phyloP scores from a whole-genome alignment of 2,888 invertebrate species.

The Tipula lateralis region DNA sequence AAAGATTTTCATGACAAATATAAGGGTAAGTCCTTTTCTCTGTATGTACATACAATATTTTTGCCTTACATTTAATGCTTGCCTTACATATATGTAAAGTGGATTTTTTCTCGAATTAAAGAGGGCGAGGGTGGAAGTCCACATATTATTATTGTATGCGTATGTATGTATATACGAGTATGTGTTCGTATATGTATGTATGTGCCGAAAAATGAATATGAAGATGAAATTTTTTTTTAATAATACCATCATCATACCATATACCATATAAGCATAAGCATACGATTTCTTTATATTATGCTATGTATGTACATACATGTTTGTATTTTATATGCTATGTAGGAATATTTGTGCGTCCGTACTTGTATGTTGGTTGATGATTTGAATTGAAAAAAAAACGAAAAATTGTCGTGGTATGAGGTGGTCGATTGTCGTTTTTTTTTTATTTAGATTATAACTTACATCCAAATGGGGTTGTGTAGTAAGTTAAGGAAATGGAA shows the following conservation, averaged over 20 bases:
- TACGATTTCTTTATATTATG: not conserved
- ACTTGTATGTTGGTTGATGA: not conserved
- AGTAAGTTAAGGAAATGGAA: constrained; percentile 20
- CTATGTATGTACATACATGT: not conserved
- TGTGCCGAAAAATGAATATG: not conserved
- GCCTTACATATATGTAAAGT: constrained; percentile 24
- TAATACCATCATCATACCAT: constrained; percentile 24
- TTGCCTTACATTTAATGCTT: constrained; percentile 15
- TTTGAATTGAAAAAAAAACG: not conserved
- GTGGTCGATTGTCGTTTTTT: constrained; percentile 9
- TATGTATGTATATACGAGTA: not conserved
- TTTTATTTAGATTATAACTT: not conserved
- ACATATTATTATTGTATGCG: not conserved
- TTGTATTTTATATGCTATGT: not conserved
- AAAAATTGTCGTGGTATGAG: not conserved
- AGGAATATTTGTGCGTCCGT: not conserved
- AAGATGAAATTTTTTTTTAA: constrained; percentile 20
- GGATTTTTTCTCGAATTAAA: not conserved
- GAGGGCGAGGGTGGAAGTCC: constrained; percentile 24
- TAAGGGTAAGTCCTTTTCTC: constrained; percentile 13
- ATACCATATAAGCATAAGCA: not conserved
- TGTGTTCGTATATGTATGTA: not conserved
- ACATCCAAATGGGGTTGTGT: constrained; percentile 6
- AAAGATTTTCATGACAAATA: constrained; percentile 3
- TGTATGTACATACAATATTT: constrained; percentile 2